phyloP scores from a whole-genome alignment of 2,888 invertebrate species.

The Schizaphis graminum region DNA sequence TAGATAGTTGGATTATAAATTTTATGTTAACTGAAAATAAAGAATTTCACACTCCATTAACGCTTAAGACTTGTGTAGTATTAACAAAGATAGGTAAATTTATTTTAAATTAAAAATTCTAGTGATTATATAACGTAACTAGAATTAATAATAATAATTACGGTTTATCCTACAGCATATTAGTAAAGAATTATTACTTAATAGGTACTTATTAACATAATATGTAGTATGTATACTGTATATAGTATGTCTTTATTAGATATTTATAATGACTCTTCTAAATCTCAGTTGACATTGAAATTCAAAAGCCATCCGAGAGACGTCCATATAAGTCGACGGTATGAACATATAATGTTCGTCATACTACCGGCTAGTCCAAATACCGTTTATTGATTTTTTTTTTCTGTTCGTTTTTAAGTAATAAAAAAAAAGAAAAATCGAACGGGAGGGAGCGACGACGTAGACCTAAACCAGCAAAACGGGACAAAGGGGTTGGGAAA shows the following conservation, averaged over 20 bases:
- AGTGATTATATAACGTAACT: neutral
- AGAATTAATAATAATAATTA: neutral
- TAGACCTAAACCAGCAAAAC: conserved; percentile 19
- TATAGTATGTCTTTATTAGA: too few relatives aligned
- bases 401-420: conserved; percentile 45
- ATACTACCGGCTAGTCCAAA: neutral
- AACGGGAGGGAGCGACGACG: neutral
- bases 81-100: neutral
- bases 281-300: neutral
- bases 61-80: neutral
- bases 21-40: neutral
- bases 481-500: conserved; percentile 61
- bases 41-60: neutral
- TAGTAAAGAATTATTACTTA: neutral
- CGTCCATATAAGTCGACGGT: neutral
- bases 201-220: neutral
- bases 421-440: conserved; percentile 28
- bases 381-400: conserved; percentile 54
- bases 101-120: neutral
- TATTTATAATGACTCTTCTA: neutral
- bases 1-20: neutral
- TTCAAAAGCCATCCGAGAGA: neutral
- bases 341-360: neutral
- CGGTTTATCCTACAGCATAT: neutral
- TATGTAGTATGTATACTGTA: neutral